Conservation (phyloP, 2,113 vertebrate genomes). For the Calyptomena viridis region DNA sequence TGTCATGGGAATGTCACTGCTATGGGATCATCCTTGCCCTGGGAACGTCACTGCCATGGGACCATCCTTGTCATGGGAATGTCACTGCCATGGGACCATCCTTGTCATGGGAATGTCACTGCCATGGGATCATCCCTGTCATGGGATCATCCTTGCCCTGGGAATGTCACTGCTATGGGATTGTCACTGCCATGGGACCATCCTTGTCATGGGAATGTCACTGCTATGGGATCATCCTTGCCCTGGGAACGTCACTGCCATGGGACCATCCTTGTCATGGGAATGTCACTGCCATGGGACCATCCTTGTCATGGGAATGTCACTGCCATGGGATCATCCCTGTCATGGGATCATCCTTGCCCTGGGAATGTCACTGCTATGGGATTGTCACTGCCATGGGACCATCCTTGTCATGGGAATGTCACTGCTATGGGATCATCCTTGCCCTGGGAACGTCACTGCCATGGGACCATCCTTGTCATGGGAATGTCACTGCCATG, state of each 20-base stretch:
- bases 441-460: not conserved
- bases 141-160: not conserved
- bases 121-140: not conserved
- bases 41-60: too few species aligned
- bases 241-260: too few species aligned
- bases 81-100: not conserved
- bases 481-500: rapidly evolving
- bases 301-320: too few species aligned
- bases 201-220: not conserved
- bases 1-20: not conserved
- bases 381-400: not conserved
- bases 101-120: not conserved
- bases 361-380: not conserved
- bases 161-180: too few species aligned
- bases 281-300: not conserved
- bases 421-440: too few species aligned
- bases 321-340: too few species aligned
- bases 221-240: too few species aligned
- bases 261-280: too few species aligned
- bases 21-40: not conserved
- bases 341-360: not conserved
- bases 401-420: not conserved
- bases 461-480: not conserved
- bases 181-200: not conserved
- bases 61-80: not conserved